phyloP scores from a whole-genome alignment of 2,888 invertebrate genomes.

The Andricus curvator region DNA sequence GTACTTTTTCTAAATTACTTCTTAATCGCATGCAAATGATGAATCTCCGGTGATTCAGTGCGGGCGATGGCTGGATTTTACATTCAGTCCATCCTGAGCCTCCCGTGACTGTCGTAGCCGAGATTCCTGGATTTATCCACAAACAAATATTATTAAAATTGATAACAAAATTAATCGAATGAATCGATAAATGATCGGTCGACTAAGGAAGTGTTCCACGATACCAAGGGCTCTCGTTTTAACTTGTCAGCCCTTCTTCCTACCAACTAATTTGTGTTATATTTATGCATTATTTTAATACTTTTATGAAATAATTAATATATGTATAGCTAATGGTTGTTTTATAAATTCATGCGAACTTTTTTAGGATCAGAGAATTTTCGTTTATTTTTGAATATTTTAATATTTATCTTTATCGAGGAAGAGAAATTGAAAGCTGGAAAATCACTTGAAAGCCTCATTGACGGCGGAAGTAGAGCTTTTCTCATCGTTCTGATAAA shows the following conservation, averaged over 20 bases:
- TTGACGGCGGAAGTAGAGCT: conserved; percentile 19
- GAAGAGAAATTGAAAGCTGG: not conserved
- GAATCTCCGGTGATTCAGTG: conserved; percentile 42
- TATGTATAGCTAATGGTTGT: no score
- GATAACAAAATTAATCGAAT: not conserved
- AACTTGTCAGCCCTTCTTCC: not conserved
- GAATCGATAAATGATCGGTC: not conserved
- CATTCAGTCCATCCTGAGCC: conserved; percentile 49
- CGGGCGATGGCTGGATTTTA: conserved; percentile 47
- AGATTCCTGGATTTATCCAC: conserved; percentile 28
- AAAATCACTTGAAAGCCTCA: conserved; percentile 1
- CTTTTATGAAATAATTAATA: not conserved
- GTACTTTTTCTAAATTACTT: conserved; percentile 48
- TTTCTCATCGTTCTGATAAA: not conserved
- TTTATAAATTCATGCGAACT: no score
- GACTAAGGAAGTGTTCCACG: conserved; percentile 34
- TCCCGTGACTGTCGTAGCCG: conserved; percentile 47
- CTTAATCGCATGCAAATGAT: conserved; percentile 37
- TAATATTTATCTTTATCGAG: not conserved
- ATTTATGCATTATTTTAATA: not conserved
- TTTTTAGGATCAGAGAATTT: no score
- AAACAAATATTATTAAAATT: not conserved
- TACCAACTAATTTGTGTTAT: not conserved
- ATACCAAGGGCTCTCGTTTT: conserved; percentile 35
- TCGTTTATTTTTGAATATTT: no score